phyloP scores from a whole-genome alignment of 2,888 invertebrate species.

The Nysson spinosus region DNA sequence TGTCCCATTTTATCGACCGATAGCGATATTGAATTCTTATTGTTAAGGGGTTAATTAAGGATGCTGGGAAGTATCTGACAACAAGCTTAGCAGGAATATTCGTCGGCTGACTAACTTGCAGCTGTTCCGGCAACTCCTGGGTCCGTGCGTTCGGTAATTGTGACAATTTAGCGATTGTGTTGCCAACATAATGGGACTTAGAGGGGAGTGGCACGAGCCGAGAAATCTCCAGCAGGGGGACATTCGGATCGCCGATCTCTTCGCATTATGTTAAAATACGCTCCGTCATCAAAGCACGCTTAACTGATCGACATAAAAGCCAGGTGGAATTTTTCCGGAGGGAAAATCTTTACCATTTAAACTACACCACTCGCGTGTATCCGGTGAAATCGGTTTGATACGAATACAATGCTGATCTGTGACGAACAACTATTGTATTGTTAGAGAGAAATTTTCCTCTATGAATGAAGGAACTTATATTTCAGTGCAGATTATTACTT shows the following conservation, averaged over 20 bases:
- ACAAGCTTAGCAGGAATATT: constrained; percentile 49
- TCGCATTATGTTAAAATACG: constrained; percentile 38
- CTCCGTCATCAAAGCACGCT: constrained; percentile 32
- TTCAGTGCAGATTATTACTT: too few species aligned
- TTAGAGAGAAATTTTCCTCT: too few species aligned
- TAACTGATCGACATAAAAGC: constrained; percentile 16
- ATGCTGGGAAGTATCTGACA: constrained; percentile 32
- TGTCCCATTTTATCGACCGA: too few species aligned
- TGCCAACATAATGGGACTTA: constrained; percentile 48
- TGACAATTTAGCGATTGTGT: constrained; percentile 65
- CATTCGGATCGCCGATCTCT: too few species aligned
- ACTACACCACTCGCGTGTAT: too few species aligned
- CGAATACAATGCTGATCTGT: too few species aligned
- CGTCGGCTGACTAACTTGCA: constrained; percentile 64
- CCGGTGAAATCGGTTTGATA: too few species aligned
- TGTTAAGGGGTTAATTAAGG: constrained; percentile 27
- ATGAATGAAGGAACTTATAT: too few species aligned
- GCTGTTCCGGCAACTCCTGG: constrained; percentile 47
- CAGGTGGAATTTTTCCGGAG: constrained; percentile 31
- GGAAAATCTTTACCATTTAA: too few species aligned
- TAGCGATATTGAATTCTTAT: too few species aligned
- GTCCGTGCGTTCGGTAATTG: constrained; percentile 60
- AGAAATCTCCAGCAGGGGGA: neutral
- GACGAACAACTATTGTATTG: too few species aligned
- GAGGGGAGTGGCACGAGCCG: constrained; percentile 47